Evolutionary conservation across 2,888 invertebrate genomes (phyloP).

Genomic region (Thereva nobilitata): DNA sequence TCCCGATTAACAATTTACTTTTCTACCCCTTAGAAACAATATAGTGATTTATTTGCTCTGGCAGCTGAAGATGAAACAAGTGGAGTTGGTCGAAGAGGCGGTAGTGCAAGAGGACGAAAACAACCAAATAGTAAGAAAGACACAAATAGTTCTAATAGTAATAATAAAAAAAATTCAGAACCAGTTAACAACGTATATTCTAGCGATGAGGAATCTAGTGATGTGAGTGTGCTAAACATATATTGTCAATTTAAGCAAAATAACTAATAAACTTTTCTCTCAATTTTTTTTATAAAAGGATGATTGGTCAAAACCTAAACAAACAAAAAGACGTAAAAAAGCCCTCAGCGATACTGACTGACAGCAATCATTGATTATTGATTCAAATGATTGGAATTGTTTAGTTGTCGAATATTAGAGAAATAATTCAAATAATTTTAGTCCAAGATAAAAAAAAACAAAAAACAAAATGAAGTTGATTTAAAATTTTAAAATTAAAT

Average conservation of each 20-base stretch:
- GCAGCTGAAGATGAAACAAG: constrained; percentile 84
- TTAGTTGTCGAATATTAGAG: constrained; percentile 50
- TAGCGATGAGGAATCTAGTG: constrained; percentile 81
- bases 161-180: constrained; percentile 58
- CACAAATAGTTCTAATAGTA: constrained; percentile 57
- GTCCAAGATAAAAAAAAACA: constrained; percentile 11
- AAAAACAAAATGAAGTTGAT: constrained; percentile 17
- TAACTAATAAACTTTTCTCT: constrained; percentile 36
- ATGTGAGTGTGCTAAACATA: constrained; percentile 61
- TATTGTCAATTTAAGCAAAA: background rate
- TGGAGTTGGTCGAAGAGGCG: constrained; percentile 66
- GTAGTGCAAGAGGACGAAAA: constrained; percentile 65
- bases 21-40: constrained; percentile 70
- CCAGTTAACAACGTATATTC: constrained; percentile 65
- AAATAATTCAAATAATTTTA: constrained; percentile 31
- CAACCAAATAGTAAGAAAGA: constrained; percentile 63
- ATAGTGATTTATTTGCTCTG: constrained; percentile 85
- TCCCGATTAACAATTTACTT: constrained; percentile 21
- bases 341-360: constrained; percentile 92
- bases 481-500: constrained; percentile 28
- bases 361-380: constrained; percentile 58
- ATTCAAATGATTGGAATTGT: constrained; percentile 46
- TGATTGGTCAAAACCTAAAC: constrained; percentile 87
- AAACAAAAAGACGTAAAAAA: constrained; percentile 90
- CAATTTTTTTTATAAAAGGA: constrained; percentile 73